Base-by-base conservation (phyloP, 2,113 vertebrate species). In the Salvator merianae region DNA sequence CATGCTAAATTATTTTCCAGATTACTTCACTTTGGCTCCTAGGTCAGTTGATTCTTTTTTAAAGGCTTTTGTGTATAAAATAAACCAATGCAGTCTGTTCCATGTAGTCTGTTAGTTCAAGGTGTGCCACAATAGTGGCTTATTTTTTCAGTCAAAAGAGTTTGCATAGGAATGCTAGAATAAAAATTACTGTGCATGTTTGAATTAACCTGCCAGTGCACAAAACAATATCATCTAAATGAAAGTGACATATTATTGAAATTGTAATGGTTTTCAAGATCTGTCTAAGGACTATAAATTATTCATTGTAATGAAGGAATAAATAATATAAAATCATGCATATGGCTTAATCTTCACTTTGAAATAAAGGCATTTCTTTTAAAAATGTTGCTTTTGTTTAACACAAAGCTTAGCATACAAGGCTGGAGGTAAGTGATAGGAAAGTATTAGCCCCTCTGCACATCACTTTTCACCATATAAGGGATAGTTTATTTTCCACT, bases 401-500 rank as follows among this genome's bases (percentile, higher is more conserved):
- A 87, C 76, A 73, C 36, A 12, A 0, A 55, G 47, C 47, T 55
- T 3, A 13, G 76, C 12, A 1, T 66, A 4, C 5, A 1, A 38
- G 0, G 62, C 12, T 10, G 34, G 59, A 87, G 59, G 86, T 65
- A 75, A 86, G 77, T 55, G 86, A 69, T 75, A 86, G 5, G 71
- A 85, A 83, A 5, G 20, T 3, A 69, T 85, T 84, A 66, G 7
- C 32, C 16, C 26, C 8, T 68, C 50, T 53, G 7, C 12, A 34
- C 10, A n/a, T 62, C n/a, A 70, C 7, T 63, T 50, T 85, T 32
- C 62, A 47, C 73, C 79, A 38, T 36, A 55, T 69, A 85, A 79
- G 55, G 53, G 72, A 72, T 79, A 1, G 18, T 14, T 84, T 83
- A 76, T 89, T 87, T 84, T 74, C 30, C 34, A 87, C 18, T 87